Evolutionary conservation across 2,888 invertebrate genomes (phyloP), one percentile per base, ranked within the genome.

Genomic region (Trissonchulus sp.): DNA sequence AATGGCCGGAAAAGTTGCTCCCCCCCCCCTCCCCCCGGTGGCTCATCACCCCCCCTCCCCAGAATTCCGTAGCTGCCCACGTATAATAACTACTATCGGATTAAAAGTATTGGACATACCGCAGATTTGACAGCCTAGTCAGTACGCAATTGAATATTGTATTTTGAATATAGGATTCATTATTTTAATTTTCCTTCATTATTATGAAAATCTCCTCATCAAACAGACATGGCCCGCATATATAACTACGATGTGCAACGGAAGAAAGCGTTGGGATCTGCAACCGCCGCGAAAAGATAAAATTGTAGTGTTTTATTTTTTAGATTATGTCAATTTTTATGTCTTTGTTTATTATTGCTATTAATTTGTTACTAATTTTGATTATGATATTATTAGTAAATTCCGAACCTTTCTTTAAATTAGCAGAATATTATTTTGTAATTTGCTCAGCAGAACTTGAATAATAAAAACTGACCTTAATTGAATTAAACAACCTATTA

Each of bases 191-290:
- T n/a, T n/a, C n/a, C n/a, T n/a, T n/a, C n/a, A n/a, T n/a, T n/a
- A n/a, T n/a, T n/a, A n/a, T n/a, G 60, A 60, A n/a, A 23, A 23
- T 60, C n/a, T 60, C 18, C 60, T 60, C 18, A 23, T 2, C n/a
- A 30, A 15, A 73, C 72, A 85, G 86, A 97, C 85, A 96, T 98
- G 94, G 97, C 98, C 37, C 89, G 98, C 84, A 94, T 98, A 34
- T 96, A 93, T 85, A 98, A 98, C 86, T 97, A 96, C 96, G 93
- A 96, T 87, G 94, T 98, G 1, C 96, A 95, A 85, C 90, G 91
- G 83, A 90, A 93, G 79, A 92, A 93, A 86, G 90, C 91, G n/a
- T n/a, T n/a, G 62, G 90, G 89, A 34, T 33, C 30, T 8, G 73
- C 62, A 15, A 33, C 68, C 28, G 28, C 8, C 33, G 15, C 8